These are phyloP conservation scores for Poeciliopsis turneri DNA, from an alignment of 2,797 vertebrate genomes.

Conservation along the genomic window DNA sequence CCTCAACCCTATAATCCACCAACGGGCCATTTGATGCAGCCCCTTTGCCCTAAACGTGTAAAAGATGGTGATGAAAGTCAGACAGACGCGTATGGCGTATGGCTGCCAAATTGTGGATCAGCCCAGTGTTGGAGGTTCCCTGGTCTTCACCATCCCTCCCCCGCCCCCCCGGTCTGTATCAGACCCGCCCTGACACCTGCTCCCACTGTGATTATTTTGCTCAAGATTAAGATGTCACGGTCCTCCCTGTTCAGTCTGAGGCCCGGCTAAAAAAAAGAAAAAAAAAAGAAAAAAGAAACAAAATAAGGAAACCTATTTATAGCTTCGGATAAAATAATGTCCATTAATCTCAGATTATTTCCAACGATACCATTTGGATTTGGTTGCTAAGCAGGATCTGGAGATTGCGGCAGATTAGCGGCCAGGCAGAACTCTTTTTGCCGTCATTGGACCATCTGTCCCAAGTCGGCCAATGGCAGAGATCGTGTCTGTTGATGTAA, in stretches of 20 bases:
- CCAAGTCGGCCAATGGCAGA: constrained; percentile 60
- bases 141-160: constrained; percentile 28
- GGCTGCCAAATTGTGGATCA: constrained; percentile 37
- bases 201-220: constrained; percentile 60
- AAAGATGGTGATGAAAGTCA: constrained; percentile 50
- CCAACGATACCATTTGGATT: constrained; percentile 46
- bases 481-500: constrained; percentile 45
- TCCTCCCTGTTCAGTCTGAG: constrained; percentile 35
- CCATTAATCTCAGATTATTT: constrained; percentile 38
- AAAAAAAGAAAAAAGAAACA: too few species aligned
- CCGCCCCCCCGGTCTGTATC: constrained; percentile 15
- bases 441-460: constrained; percentile 71
- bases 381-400: constrained; percentile 55
- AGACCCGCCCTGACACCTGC: constrained; percentile 70
- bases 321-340: constrained; percentile 18
- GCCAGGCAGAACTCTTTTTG: constrained; percentile 55
- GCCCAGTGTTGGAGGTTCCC: constrained; percentile 26
- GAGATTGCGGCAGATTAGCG: constrained; percentile 63
- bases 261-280: neutral
- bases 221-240: constrained; percentile 64
- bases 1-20: constrained; percentile 25
- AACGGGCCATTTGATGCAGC: constrained; percentile 27
- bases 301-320: constrained; percentile 3
- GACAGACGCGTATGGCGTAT: constrained; percentile 39
- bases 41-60: constrained; percentile 31